Evolutionary conservation across 2,888 invertebrate genomes (phyloP), one percentile per base, ranked within the genome.

Genomic region (Pseudococcus jackbeardsleyi): DNA sequence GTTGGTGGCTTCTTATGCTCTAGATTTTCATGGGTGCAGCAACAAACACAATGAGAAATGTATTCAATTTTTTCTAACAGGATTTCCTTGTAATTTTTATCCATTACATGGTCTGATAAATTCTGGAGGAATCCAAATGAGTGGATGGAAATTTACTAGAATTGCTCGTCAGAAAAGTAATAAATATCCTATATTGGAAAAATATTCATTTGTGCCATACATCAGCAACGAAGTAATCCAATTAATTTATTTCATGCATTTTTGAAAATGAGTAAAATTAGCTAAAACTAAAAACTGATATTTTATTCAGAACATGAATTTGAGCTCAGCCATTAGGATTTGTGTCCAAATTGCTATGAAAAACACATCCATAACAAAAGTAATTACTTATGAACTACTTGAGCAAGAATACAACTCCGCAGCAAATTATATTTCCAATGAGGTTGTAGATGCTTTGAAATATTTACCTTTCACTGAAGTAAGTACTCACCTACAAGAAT

Each of bases 51-150:
- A n/a, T n/a, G n/a, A n/a, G n/a, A n/a, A n/a, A n/a, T n/a, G n/a
- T n/a, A n/a, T n/a, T n/a, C n/a, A n/a, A n/a, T n/a, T 0, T n/a
- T 42, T 12, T n/a, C 17, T 8, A 5, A 4, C 7, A 79, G 79
- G 4, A 79, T 79, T 79, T n/a, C 17, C 79, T 0, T 6, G n/a
- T 5, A 9, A 42, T n/a, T 79, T 26, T 9, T n/a, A 79, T n/a
- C 79, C 79, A 8, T 22, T 42, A 4, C 42, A 8, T 42, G 19
- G 17, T 6, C n/a, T 79, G 5, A 39, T 79, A n/a, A 5, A n/a
- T 42, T 79, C 79, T 5, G 79, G 79, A 17, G 79, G 79, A 6
- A 42, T 79, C 39, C 79, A 79, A 79, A 42, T 79, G n/a, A 79
- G 17, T 9, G 79, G 42, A 39, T 79, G 33, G 26, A 79, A 79